phyloP scores from a whole-genome alignment of 1,140 invertebrate genomes.

The Proales similis region DNA sequence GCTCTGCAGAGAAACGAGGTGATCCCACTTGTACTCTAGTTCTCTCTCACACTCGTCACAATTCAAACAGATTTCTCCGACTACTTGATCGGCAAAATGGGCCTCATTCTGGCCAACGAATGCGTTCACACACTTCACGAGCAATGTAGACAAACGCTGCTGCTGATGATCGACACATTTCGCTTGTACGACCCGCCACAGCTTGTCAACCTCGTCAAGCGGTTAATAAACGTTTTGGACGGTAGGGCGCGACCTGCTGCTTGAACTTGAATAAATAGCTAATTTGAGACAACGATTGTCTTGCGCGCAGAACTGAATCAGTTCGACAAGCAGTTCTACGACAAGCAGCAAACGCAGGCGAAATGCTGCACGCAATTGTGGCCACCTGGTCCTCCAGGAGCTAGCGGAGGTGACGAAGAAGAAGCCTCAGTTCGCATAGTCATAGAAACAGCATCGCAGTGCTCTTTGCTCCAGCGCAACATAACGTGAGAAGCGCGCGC shows the following conservation, averaged over 20 bases:
- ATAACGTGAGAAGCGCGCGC: background rate
- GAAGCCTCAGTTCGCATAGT: background rate
- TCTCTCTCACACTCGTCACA: background rate
- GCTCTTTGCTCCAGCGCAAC: background rate
- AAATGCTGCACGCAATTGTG: slow-evolving; percentile 2
- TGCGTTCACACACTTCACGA: slow-evolving; percentile 14
- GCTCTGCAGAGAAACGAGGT: background rate
- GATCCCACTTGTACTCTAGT: background rate
- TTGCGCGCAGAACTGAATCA: slow-evolving; percentile 29
- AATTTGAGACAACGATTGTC: too few relatives aligned
- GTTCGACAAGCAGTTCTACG: slow-evolving; percentile 29
- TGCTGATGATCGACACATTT: slow-evolving; percentile 24
- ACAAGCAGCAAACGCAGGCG: slow-evolving; percentile 5
- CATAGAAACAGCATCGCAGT: slow-evolving; percentile 14
- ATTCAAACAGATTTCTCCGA: slow-evolving; percentile 29
- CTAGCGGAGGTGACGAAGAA: background rate
- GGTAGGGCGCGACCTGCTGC: too few relatives aligned
- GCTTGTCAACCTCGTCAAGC: slow-evolving; percentile 3
- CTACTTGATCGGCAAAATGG: slow-evolving; percentile 25
- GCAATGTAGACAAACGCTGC: slow-evolving; percentile 19
- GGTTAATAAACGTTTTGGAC: too few relatives aligned
- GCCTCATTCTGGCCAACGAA: slow-evolving; percentile 11
- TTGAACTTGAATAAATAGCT: too few relatives aligned
- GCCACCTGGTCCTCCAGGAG: too few relatives aligned
- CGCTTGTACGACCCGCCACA: slow-evolving; percentile 12